Evolutionary conservation across 2,113 vertebrate genomes (phyloP).

Genomic region (Anas platyrhynchos): DNA sequence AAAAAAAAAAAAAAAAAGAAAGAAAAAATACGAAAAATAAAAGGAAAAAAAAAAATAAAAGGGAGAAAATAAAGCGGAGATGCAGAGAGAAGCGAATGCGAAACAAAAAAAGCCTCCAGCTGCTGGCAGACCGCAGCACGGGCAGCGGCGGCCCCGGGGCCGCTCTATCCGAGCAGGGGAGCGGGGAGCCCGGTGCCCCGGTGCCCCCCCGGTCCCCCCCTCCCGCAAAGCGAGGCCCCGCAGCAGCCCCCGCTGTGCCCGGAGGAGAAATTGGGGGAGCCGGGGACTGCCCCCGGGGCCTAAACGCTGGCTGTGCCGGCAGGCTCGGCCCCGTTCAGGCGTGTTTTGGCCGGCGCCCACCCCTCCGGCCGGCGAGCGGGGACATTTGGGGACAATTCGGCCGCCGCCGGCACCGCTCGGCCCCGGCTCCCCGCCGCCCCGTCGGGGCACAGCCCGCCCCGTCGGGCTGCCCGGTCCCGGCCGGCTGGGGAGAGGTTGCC

Average conservation of each 20-base stretch:
- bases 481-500: neutral
- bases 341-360: neutral
- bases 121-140: neutral
- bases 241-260: neutral
- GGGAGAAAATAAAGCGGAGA: neutral
- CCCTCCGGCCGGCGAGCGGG: neutral
- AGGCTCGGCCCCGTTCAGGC: constrained; percentile 1
- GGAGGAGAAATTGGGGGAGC: neutral
- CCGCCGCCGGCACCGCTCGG: neutral
- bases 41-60: neutral
- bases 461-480: neutral
- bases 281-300: neutral
- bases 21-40: neutral
- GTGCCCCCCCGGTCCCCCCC: no score
- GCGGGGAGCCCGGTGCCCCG: accelerated
- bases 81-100: neutral
- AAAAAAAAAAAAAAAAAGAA: neutral
- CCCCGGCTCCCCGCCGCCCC: neutral
- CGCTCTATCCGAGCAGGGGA: neutral
- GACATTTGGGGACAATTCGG: neutral
- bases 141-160: neutral
- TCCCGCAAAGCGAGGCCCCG: neutral
- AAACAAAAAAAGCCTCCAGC: neutral
- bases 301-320: neutral
- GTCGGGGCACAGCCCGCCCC: neutral